Percentiles rank a stretch among this genome's conserved stretches.
phyloP scores from a whole-genome alignment of 2,113 vertebrate genomes.

The Lepidothrix coronata region DNA sequence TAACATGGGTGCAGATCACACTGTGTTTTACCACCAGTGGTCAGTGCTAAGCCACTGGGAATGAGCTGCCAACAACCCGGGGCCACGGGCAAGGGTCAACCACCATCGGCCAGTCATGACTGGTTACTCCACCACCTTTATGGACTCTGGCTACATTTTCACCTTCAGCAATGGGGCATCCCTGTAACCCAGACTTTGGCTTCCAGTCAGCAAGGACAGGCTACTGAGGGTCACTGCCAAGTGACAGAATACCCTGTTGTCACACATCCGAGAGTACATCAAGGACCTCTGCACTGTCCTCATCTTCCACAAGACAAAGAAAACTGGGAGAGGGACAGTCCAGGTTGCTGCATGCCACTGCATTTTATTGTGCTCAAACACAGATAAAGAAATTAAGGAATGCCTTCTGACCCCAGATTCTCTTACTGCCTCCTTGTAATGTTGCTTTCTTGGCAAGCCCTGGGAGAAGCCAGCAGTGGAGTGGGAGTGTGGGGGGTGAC shows the following conservation, averaged over 20 bases:
- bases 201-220: neutral
- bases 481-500: neutral
- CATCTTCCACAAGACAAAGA: neutral
- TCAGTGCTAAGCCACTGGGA: neutral
- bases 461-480: neutral
- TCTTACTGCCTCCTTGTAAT: neutral
- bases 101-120: accelerated
- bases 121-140: neutral
- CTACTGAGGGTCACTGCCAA: neutral
- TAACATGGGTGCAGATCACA: neutral
- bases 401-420: neutral
- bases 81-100: accelerated
- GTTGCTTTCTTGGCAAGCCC: neutral
- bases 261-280: neutral
- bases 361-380: neutral
- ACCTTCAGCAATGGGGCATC: neutral
- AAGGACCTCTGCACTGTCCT: neutral
- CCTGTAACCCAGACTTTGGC: neutral
- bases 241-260: neutral
- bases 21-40: neutral
- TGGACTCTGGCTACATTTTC: neutral
- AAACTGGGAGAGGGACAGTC: neutral
- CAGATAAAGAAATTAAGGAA: neutral
- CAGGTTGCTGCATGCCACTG: neutral
- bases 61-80: neutral